Conservation (phyloP, 2,797 vertebrate species). For the Megaceryle alcyon region DNA sequence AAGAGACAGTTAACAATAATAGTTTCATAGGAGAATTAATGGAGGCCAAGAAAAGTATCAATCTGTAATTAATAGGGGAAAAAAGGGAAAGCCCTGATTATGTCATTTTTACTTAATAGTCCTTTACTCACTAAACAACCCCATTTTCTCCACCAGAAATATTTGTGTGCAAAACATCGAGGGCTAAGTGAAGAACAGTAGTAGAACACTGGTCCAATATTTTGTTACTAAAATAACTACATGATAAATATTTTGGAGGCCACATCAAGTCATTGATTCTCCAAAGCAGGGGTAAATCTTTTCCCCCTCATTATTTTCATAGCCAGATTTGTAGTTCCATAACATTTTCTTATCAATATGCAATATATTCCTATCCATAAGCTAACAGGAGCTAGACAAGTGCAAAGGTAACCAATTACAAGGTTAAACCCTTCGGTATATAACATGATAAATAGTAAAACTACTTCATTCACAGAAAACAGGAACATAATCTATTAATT, state of each 20-base stretch:
- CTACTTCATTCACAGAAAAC: background rate
- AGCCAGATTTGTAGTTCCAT: background rate
- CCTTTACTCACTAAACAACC: background rate
- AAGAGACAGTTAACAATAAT: background rate
- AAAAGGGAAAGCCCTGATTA: background rate
- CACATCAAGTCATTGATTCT: background rate
- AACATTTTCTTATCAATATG: background rate
- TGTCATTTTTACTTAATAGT: background rate
- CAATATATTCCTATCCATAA: background rate
- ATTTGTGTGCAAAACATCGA: accelerated
- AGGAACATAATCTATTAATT: background rate
- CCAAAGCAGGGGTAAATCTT: background rate
- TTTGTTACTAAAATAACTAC: background rate
- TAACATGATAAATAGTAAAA: background rate
- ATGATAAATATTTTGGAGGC: background rate
- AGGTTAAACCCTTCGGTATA: background rate
- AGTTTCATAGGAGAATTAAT: background rate
- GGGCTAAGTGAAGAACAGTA: background rate
- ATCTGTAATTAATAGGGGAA: slow-evolving; percentile 19
- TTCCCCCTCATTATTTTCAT: background rate
- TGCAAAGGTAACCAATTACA: background rate
- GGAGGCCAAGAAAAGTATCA: background rate
- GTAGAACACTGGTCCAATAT: background rate
- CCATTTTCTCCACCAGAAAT: background rate
- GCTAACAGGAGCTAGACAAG: background rate